Percentiles rank a stretch among this genome's conserved stretches.
Evolutionary conservation across 2,113 vertebrate genomes (phyloP).

Genomic region (Oostethus manadensis): DNA sequence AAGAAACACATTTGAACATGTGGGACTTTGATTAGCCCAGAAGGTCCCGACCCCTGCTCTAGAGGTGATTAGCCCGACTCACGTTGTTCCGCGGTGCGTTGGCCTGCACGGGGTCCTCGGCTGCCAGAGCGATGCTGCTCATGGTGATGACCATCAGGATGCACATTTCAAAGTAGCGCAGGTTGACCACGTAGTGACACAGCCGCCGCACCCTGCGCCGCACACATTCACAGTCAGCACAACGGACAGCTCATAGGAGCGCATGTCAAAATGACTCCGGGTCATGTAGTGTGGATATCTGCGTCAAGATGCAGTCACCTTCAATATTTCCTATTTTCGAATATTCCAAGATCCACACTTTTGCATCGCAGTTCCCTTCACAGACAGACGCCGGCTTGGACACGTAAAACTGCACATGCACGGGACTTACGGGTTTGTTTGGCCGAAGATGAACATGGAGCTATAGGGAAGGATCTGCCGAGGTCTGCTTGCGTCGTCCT

Average conservation of each 20-base stretch:
- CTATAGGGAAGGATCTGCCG: constrained; percentile 90
- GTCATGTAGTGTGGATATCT: background rate
- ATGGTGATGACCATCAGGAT: constrained; percentile 92
- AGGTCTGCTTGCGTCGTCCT: constrained; percentile 75
- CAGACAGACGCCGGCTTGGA: too few species aligned
- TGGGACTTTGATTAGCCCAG: too few species aligned
- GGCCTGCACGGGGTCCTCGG: constrained; percentile 87
- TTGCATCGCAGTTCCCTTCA: too few species aligned
- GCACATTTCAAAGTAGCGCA: constrained; percentile 95
- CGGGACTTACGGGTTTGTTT: constrained; percentile 87
- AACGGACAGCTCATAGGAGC: background rate
- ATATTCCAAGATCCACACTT: too few species aligned
- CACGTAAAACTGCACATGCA: too few species aligned
- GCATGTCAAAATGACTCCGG: background rate
- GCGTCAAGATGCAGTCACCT: background rate
- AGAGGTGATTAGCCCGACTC: constrained; percentile 66
- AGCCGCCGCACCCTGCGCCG: constrained; percentile 80
- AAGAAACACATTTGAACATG: too few species aligned
- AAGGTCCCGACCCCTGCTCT: too few species aligned
- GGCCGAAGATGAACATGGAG: constrained; percentile 93
- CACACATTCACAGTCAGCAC: constrained; percentile 8
- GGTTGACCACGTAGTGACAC: constrained; percentile 92
- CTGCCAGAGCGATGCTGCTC: constrained; percentile 95
- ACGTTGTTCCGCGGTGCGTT: constrained; percentile 87
- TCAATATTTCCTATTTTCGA: too few species aligned